These are phyloP conservation scores for Cromileptes altivelis DNA, from an alignment of 2,113 vertebrate genomes.

Conservation along the genomic window DNA sequence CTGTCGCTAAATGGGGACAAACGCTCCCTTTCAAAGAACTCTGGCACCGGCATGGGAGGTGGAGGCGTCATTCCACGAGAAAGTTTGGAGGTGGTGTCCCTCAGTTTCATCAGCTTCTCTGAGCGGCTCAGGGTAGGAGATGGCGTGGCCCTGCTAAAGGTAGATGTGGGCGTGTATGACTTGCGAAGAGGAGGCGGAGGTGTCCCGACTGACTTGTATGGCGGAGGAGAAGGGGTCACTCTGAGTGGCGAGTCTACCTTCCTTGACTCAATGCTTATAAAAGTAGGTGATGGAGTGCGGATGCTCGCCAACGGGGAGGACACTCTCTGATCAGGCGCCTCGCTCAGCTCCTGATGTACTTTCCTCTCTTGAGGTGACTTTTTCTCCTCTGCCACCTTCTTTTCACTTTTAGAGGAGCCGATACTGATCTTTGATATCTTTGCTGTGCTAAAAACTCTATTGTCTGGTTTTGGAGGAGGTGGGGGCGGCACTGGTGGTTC, in stretches of 20 bases:
- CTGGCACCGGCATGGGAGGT: constrained; percentile 60
- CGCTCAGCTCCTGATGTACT: constrained; percentile 63
- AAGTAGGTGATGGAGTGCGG: constrained; percentile 90
- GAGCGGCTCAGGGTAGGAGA: constrained; percentile 87
- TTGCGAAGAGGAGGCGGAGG: constrained; percentile 82
- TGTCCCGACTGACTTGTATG: constrained; percentile 75
- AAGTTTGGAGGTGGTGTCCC: constrained; percentile 87
- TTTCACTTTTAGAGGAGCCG: constrained; percentile 78
- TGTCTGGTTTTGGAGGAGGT: constrained; percentile 63
- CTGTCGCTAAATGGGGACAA: constrained; percentile 83
- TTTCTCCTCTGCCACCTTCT: constrained; percentile 75
- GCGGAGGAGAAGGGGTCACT: constrained; percentile 82
- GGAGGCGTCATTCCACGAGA: constrained; percentile 77
- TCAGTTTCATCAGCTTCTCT: constrained; percentile 89
- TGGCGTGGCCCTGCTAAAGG: constrained; percentile 77
- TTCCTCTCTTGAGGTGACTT: constrained; percentile 70
- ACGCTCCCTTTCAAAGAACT: constrained; percentile 81
- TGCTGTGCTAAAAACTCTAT: constrained; percentile 63
- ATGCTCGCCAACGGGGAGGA: constrained; percentile 85
- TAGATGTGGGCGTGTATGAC: constrained; percentile 74
- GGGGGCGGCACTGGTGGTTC: background rate
- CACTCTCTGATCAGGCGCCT: constrained; percentile 72
- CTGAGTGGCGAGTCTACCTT: constrained; percentile 83
- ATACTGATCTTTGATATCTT: constrained; percentile 82
- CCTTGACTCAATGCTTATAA: constrained; percentile 92